Evolutionary conservation across 2,888 invertebrate genomes (phyloP), one percentile per base, ranked within the genome.

Genomic region (Perdita meconis): DNA sequence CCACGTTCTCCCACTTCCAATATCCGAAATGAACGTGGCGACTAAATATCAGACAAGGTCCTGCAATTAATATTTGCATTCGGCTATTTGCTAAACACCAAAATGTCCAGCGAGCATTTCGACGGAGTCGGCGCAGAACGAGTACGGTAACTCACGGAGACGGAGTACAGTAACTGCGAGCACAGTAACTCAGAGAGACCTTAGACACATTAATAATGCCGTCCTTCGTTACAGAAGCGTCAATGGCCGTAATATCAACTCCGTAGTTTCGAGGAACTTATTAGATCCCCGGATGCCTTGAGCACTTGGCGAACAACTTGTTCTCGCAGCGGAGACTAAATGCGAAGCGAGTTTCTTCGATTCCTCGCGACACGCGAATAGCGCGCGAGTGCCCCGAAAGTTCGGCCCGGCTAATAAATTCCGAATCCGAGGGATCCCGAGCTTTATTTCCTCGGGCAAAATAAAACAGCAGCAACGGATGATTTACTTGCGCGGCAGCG

Each of bases 331-430:
- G 10, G 13, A n/a, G 53, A 34, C 10, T 22, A 61, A 22, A 42
- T 34, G n/a, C 34, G n/a, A n/a, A 22, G 8, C 40, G n/a, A 10
- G 42, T 13, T 19, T 24, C 63, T 36, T 38, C 10, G 10, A 5
- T 12, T 5, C 13, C n/a, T 8, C 3, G 30, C 38, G 34, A 60
- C 60, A 51, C 42, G 8, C 65, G 38, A 42, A 34, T 1, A 44
- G 30, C 8, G 13, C 1, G 19, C n/a, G n/a, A n/a, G n/a, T n/a
- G n/a, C n/a, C n/a, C 19, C 22, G 67, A 59, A 67, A 72, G 47
- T 68, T 68, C 24, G 30, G n/a, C n/a, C 19, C n/a, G 40, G 61
- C 64, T 69, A 57, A 73, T 73, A 60, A 65, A 73, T 73, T 55
- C 73, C 51, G 36, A n/a, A 51, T 30, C 30, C 36, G 59, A 42